These are phyloP conservation scores for Strigops habroptila DNA, from an alignment of 2,113 vertebrate genomes.

Conservation along the genomic window DNA sequence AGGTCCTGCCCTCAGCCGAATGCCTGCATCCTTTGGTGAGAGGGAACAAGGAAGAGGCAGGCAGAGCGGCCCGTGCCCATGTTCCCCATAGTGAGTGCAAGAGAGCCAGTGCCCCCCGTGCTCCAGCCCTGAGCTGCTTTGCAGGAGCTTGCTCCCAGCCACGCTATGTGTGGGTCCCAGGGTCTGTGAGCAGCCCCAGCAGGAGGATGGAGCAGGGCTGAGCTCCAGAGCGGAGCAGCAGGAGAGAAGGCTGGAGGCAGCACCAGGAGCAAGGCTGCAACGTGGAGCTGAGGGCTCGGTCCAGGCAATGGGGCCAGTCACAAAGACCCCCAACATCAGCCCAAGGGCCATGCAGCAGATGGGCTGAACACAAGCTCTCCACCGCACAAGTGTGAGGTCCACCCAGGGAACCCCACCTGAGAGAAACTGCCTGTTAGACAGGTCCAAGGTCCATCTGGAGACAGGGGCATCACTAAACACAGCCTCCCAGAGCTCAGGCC, in stretches of 20 bases:
- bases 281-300: not conserved
- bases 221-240: not conserved
- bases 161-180: not conserved
- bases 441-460: not conserved
- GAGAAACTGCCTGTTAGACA: not conserved
- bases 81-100: too few species aligned
- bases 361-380: not conserved
- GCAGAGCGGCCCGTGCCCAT: too few species aligned
- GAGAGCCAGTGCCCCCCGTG: too few species aligned
- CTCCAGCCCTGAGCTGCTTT: not conserved
- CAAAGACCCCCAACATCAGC: not conserved
- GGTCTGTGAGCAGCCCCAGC: not conserved
- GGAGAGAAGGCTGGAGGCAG: not conserved
- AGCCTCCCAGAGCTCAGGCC: not conserved
- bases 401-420: not conserved
- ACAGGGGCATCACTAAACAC: not conserved
- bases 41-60: too few species aligned
- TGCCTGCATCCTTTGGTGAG: not conserved
- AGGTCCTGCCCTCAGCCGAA: not conserved
- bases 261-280: not conserved
- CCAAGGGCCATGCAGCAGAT: not conserved
- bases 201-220: not conserved
- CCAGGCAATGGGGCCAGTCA: not conserved
- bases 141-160: not conserved
- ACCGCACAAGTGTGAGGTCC: not conserved